A percentile compares a stretch with the other conserved stretches of the same genome.
Evolutionary conservation across 2,888 invertebrate species (phyloP).

Genomic region (Idaea aversata): DNA sequence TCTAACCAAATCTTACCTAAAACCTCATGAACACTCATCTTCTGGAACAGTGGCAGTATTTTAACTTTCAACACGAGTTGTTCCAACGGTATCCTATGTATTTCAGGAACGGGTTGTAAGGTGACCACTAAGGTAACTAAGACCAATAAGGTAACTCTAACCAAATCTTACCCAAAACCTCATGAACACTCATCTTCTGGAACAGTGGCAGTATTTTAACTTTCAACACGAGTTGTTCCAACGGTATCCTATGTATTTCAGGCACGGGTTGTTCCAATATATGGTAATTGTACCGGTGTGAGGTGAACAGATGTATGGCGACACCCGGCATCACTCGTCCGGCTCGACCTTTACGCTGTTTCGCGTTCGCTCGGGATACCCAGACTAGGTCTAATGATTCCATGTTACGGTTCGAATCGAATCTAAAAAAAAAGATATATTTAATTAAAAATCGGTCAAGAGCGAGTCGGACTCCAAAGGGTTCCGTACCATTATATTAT

Average conservation of each 20-base stretch:
- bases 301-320: slow-evolving; percentile 92
- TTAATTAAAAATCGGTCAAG: too few species aligned
- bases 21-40: slow-evolving; percentile 74
- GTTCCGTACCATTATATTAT: too few species aligned
- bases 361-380: slow-evolving; percentile 94
- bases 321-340: slow-evolving; percentile 95
- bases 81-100: slow-evolving; percentile 93
- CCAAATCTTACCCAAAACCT: slow-evolving; percentile 70
- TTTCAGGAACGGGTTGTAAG: slow-evolving; percentile 93
- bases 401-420: slow-evolving; percentile 91
- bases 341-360: slow-evolving; percentile 93
- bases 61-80: slow-evolving; percentile 88
- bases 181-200: slow-evolving; percentile 70
- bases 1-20: slow-evolving; percentile 65
- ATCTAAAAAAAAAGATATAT: slow-evolving; percentile 70
- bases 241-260: slow-evolving; percentile 93
- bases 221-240: slow-evolving; percentile 89
- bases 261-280: slow-evolving; percentile 89
- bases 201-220: slow-evolving; percentile 84
- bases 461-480: too few species aligned
- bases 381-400: slow-evolving; percentile 92
- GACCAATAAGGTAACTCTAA: too few species aligned
- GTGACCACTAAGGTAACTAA: too few species aligned
- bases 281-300: slow-evolving; percentile 83
- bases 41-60: slow-evolving; percentile 79